Conservation (phyloP, 2,888 invertebrate species). For the Machimus atricapillus region DNA sequence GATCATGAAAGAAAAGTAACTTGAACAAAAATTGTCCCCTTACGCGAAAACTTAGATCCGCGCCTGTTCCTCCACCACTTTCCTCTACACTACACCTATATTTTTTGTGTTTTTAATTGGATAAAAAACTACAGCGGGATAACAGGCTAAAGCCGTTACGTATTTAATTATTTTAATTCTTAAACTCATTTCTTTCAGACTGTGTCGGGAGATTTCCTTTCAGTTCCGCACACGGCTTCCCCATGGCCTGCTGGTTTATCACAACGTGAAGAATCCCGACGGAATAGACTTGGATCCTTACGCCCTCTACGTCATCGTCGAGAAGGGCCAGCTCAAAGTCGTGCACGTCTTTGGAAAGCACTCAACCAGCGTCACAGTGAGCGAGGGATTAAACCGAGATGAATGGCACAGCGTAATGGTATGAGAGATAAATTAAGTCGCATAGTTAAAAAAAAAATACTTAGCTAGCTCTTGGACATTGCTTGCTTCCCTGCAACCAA, state of each 20-base stretch:
- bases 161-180: slow-evolving; percentile 31
- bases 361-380: slow-evolving; percentile 82
- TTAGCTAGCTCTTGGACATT: not conserved
- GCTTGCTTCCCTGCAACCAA: not conserved
- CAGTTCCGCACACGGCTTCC: slow-evolving; percentile 87
- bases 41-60: too few species aligned
- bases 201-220: slow-evolving; percentile 87
- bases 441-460: not conserved
- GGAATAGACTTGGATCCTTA: slow-evolving; percentile 82
- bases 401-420: slow-evolving; percentile 90
- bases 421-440: slow-evolving; percentile 50
- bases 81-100: not conserved
- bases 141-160: not conserved
- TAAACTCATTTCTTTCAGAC: slow-evolving; percentile 62
- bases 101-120: not conserved
- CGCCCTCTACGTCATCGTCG: slow-evolving; percentile 88
- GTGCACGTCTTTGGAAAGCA: slow-evolving; percentile 91
- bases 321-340: slow-evolving; percentile 90
- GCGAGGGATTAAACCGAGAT: slow-evolving; percentile 85
- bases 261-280: slow-evolving; percentile 87
- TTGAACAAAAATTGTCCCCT: too few species aligned
- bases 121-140: not conserved
- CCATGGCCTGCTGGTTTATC: slow-evolving; percentile 87
- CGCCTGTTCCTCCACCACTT: not conserved
- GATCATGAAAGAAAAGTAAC: too few species aligned